A percentile compares a stretch with the other conserved stretches of the same genome.
These are phyloP conservation scores for Asbolus verrucosus DNA, from an alignment of 1,140 invertebrate species.

Conservation along the genomic window DNA sequence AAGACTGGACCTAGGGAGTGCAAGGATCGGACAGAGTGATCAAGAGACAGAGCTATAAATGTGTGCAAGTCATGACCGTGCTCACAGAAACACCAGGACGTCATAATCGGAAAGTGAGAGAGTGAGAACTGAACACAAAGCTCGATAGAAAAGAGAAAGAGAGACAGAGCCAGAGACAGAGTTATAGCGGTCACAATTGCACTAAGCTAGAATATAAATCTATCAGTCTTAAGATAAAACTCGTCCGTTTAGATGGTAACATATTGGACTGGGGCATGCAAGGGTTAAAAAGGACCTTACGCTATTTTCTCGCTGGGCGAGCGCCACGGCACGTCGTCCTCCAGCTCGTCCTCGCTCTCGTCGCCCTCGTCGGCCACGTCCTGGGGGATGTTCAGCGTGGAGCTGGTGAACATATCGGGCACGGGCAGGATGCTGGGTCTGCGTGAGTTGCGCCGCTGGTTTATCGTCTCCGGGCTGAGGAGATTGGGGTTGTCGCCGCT, in stretches of 20 bases:
- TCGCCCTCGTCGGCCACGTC: constrained; percentile 80
- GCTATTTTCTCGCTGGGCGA: constrained; percentile 90
- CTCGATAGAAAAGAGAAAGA: no score
- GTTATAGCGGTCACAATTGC: constrained; percentile 45
- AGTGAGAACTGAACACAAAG: constrained; percentile 34
- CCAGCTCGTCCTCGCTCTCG: constrained; percentile 88
- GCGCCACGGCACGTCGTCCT: constrained; percentile 89
- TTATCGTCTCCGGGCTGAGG: constrained; percentile 82
- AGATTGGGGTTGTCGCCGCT: constrained; percentile 82
- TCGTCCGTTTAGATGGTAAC: no score
- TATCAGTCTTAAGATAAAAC: no score
- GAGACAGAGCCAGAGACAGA: constrained; percentile 42
- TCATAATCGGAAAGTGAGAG: constrained; percentile 24
- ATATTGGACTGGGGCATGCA: constrained; percentile 40
- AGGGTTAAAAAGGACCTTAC: constrained; percentile 71
- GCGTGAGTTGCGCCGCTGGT: constrained; percentile 82
- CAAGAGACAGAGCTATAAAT: constrained; percentile 53
- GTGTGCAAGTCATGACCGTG: constrained; percentile 57
- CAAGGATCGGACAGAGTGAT: constrained; percentile 62
- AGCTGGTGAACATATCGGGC: constrained; percentile 87
- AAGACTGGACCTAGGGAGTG: constrained; percentile 64
- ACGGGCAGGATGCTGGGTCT: constrained; percentile 88
- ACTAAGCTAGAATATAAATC: constrained; percentile 43
- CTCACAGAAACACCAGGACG: constrained; percentile 39
- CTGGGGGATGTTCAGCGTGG: constrained; percentile 79